phyloP scores from a whole-genome alignment of 1,140 invertebrate species.

The Hestina assimilis region DNA sequence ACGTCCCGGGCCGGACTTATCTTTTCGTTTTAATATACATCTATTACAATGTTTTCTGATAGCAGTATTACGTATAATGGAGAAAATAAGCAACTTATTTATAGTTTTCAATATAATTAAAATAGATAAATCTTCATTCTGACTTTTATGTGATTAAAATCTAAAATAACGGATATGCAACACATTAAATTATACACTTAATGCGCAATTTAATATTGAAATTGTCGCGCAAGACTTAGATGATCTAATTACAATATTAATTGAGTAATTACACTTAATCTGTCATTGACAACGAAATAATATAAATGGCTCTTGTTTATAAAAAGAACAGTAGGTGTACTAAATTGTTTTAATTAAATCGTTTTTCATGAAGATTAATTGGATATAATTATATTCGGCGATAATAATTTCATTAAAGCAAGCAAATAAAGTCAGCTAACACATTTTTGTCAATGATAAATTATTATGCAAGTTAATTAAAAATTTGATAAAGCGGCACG shows the following conservation, averaged over 20 bases:
- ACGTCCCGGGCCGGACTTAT: too few relatives aligned
- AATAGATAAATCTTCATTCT: too few relatives aligned
- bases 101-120: too few relatives aligned
- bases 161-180: neutral
- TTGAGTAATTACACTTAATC: conserved; percentile 5
- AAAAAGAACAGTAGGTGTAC: neutral
- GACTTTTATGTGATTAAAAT: too few relatives aligned
- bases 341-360: neutral
- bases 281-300: neutral
- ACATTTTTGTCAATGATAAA: too few relatives aligned
- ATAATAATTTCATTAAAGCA: neutral
- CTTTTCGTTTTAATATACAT: too few relatives aligned
- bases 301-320: neutral
- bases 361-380: neutral
- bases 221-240: neutral
- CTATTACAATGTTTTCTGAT: too few relatives aligned
- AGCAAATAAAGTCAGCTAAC: neutral
- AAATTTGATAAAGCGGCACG: too few relatives aligned
- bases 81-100: too few relatives aligned
- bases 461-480: too few relatives aligned
- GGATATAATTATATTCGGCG: neutral
- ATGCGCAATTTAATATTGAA: neutral
- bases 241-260: conserved; percentile 14
- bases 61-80: too few relatives aligned
- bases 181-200: neutral